These are phyloP conservation scores for Zosterops lateralis DNA, from an alignment of 2,113 vertebrate species.

Conservation along the genomic window DNA sequence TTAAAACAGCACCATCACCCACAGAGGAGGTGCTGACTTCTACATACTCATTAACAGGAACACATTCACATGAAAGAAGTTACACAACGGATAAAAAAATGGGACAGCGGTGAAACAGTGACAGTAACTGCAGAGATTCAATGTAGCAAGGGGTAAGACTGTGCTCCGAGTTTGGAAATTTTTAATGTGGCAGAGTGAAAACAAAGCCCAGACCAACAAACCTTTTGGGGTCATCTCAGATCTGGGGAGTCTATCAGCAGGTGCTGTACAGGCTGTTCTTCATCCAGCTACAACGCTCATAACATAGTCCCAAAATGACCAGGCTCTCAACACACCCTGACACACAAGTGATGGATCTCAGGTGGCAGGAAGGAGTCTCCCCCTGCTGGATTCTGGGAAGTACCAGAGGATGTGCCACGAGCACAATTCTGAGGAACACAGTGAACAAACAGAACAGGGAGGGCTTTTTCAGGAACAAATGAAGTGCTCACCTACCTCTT, in stretches of 20 bases:
- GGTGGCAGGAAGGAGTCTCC: neutral
- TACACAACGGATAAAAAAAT: neutral
- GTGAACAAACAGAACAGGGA: fast-evolving
- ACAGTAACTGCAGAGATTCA: neutral
- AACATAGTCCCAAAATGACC: fast-evolving
- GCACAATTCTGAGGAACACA: fast-evolving
- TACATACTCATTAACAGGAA: neutral
- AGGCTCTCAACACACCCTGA: neutral
- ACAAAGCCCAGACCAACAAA: neutral
- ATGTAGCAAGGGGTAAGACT: neutral
- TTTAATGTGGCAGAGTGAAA: neutral
- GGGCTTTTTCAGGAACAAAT: neutral
- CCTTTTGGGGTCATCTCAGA: neutral
- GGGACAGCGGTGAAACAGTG: fast-evolving
- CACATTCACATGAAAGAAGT: fast-evolving
- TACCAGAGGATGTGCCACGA: neutral
- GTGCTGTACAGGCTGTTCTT: neutral
- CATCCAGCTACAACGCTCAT: fast-evolving
- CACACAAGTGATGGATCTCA: neutral
- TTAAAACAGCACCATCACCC: neutral
- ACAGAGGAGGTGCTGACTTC: neutral
- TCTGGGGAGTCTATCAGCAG: neutral
- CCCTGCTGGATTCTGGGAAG: no score
- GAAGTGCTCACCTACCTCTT: fast-evolving
- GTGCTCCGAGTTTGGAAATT: neutral